These are phyloP conservation scores for Abramis brama DNA, from an alignment of 2,113 vertebrate genomes.

Conservation along the genomic window DNA sequence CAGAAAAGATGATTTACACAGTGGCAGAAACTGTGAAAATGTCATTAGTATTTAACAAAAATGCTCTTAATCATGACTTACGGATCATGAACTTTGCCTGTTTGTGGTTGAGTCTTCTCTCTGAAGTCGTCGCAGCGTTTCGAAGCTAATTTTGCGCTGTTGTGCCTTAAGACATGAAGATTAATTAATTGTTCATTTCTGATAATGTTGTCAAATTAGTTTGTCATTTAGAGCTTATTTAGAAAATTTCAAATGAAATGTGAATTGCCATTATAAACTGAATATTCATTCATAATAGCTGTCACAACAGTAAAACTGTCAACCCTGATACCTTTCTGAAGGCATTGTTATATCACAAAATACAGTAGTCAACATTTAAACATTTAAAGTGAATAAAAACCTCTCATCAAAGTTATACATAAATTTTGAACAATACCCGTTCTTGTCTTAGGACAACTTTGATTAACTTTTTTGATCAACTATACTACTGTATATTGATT, in stretches of 20 bases:
- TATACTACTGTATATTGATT: not conserved
- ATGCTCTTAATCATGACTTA: conserved; percentile 67
- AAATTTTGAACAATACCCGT: no score
- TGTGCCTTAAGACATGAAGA: conserved; percentile 74
- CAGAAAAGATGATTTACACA: not conserved
- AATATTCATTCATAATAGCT: conserved; percentile 9
- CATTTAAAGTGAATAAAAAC: no score
- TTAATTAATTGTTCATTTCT: not conserved
- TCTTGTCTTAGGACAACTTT: no score
- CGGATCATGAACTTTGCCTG: conserved; percentile 74
- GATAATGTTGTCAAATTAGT: conserved; percentile 9
- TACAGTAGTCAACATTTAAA: not conserved
- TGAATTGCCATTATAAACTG: not conserved
- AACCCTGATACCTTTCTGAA: not conserved
- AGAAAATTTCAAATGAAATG: not conserved
- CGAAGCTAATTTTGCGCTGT: conserved; percentile 71
- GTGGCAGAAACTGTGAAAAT: not conserved
- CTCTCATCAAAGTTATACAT: no score
- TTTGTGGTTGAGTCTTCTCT: conserved; percentile 75
- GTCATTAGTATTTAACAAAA: not conserved
- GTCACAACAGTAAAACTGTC: not conserved
- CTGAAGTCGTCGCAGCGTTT: conserved; percentile 79
- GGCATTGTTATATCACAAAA: not conserved
- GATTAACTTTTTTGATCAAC: no score
- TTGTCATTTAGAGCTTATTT: not conserved